These are phyloP conservation scores for Dendropsophus ebraccatus DNA, from an alignment of 2,113 vertebrate genomes.

Conservation along the genomic window DNA sequence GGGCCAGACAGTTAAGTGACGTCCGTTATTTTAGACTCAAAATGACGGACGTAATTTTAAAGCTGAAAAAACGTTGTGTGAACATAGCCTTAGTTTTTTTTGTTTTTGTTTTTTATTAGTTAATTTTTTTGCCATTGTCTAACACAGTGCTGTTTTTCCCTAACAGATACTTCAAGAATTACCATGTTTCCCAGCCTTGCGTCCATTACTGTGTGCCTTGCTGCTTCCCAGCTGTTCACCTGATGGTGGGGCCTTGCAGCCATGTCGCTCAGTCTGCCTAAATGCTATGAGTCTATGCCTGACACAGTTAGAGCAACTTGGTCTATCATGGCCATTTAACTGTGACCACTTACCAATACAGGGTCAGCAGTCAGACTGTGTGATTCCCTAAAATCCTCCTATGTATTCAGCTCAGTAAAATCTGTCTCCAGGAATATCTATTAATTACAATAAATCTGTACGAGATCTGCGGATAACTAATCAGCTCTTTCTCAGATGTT, in stretches of 20 bases:
- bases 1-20: too few relatives aligned
- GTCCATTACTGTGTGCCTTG: slow-evolving; percentile 80
- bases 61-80: too few relatives aligned
- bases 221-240: slow-evolving; percentile 87
- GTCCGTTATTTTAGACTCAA: too few relatives aligned
- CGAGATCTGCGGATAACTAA: background rate
- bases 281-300: slow-evolving; percentile 82
- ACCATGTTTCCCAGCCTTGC: slow-evolving; percentile 83
- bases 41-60: too few relatives aligned
- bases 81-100: too few relatives aligned
- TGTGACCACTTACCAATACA: slow-evolving; percentile 88
- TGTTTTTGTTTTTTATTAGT: background rate
- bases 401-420: slow-evolving; percentile 1
- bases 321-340: slow-evolving; percentile 85
- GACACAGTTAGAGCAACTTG: slow-evolving; percentile 70
- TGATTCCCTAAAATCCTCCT: slow-evolving; percentile 57
- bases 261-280: slow-evolving; percentile 88
- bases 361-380: slow-evolving; percentile 79
- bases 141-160: background rate
- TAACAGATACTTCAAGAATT: slow-evolving; percentile 86
- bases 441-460: background rate
- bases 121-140: background rate
- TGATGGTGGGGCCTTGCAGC: slow-evolving; percentile 78
- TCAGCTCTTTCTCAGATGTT: background rate
- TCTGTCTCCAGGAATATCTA: background rate